Evolutionary conservation across 2,113 vertebrate species (phyloP).

Genomic region (Lathamus discolor): DNA sequence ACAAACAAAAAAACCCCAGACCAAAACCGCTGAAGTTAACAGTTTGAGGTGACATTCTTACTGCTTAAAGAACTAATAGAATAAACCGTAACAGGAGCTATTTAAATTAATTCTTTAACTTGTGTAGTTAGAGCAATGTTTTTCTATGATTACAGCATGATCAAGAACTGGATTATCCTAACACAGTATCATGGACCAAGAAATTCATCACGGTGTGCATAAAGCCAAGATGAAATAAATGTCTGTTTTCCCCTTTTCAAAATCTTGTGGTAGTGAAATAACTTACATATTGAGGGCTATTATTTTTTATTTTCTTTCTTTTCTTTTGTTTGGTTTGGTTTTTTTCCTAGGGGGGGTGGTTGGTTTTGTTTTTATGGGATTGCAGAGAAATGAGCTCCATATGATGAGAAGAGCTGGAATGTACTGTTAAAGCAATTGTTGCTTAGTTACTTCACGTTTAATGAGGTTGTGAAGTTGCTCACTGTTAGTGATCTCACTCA

Average conservation of each 20-base stretch:
- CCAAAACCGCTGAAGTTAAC: background rate
- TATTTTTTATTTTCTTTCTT: background rate
- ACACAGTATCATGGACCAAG: background rate
- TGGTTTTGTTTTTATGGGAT: background rate
- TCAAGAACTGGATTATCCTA: background rate
- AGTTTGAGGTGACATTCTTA: background rate
- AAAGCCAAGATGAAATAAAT: background rate
- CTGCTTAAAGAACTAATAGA: background rate
- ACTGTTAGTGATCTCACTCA: background rate
- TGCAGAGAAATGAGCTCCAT: background rate
- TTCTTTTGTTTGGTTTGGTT: background rate
- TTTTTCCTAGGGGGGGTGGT: background rate
- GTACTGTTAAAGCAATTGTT: background rate
- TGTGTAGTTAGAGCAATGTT: background rate
- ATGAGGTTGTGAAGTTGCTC: background rate
- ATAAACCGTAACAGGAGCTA: background rate
- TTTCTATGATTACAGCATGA: background rate
- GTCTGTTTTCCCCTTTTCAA: background rate
- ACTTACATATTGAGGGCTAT: background rate
- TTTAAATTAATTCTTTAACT: background rate
- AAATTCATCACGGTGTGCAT: background rate
- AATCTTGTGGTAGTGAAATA: background rate
- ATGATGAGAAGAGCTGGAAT: background rate
- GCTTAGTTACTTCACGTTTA: background rate
- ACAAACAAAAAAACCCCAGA: background rate